Conservation (phyloP, 1,140 invertebrate species). For the Drosophila arizonae region DNA sequence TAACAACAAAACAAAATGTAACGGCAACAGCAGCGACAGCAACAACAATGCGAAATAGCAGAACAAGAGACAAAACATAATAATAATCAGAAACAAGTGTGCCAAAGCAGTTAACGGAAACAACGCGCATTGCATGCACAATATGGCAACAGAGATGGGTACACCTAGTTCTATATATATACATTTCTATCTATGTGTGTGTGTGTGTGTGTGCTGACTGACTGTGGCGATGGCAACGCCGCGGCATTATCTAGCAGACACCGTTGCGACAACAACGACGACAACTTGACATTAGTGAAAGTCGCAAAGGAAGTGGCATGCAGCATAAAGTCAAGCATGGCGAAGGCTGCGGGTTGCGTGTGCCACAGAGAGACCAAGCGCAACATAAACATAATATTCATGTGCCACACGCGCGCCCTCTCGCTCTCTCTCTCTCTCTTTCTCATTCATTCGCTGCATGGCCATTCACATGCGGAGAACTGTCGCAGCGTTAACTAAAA, state of each 20-base stretch:
- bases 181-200: conserved; percentile 10
- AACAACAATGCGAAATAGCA: conserved; percentile 68
- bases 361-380: conserved; percentile 19
- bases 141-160: conserved; percentile 66
- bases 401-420: conserved; percentile 32
- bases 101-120: conserved; percentile 81
- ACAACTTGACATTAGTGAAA: conserved; percentile 80
- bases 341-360: conserved; percentile 22
- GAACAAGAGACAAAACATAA: conserved; percentile 74
- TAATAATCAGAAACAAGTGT: conserved; percentile 82
- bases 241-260: conserved; percentile 78
- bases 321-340: conserved; percentile 58
- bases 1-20: conserved; percentile 70
- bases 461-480: conserved; percentile 17
- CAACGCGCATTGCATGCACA: conserved; percentile 78
- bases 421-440: conserved; percentile 43
- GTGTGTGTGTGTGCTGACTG: conserved; percentile 26
- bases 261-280: conserved; percentile 63
- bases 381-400: conserved; percentile 78
- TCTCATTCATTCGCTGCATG: conserved; percentile 30
- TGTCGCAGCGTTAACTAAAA: conserved; percentile 40
- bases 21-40: conserved; percentile 37
- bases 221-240: conserved; percentile 42
- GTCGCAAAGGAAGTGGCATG: conserved; percentile 77
- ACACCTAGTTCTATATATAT: conserved; percentile 20